phyloP scores from a whole-genome alignment of 1,140 invertebrate genomes.

The Rhyacophila brunnea region DNA sequence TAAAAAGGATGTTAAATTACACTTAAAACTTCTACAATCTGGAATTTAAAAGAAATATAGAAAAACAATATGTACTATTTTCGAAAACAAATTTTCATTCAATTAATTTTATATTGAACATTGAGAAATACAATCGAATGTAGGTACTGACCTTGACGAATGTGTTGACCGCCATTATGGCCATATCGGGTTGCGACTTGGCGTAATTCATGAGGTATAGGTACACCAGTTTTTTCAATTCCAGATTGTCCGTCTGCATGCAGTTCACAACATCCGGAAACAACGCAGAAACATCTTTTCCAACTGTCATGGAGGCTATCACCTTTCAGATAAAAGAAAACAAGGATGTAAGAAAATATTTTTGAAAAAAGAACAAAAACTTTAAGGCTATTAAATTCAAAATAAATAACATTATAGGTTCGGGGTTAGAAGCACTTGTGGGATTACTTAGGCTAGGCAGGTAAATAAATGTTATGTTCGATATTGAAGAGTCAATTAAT shows the following conservation, averaged over 20 bases:
- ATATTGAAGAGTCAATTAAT: too few species aligned
- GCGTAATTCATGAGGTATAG: conserved; percentile 99
- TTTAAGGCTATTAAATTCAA: too few species aligned
- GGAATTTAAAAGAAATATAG: conserved; percentile 10
- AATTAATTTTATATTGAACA: conserved; percentile 10
- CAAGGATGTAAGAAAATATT: too few species aligned
- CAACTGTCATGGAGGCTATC: conserved; percentile 99
- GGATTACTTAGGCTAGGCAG: too few species aligned
- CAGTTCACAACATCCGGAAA: conserved; percentile 99
- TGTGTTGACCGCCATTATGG: conserved; percentile 99
- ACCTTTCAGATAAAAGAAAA: conserved; percentile 59
- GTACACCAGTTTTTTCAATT: conserved; percentile 99
- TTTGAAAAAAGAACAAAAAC: too few species aligned
- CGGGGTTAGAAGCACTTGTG: too few species aligned
- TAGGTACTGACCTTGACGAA: conserved; percentile 87
- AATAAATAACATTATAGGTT: too few species aligned
- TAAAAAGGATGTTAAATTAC: too few species aligned
- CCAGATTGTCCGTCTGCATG: conserved; percentile 99
- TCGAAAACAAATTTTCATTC: too few species aligned
- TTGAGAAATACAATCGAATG: too few species aligned
- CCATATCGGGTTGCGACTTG: conserved; percentile 99
- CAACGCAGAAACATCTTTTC: conserved; percentile 91
- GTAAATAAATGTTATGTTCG: too few species aligned
- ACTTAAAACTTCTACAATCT: not conserved
- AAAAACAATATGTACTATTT: conserved; percentile 1